Base-by-base conservation (phyloP, 2,888 invertebrate genomes). In the Oxycera nigricornis region DNA sequence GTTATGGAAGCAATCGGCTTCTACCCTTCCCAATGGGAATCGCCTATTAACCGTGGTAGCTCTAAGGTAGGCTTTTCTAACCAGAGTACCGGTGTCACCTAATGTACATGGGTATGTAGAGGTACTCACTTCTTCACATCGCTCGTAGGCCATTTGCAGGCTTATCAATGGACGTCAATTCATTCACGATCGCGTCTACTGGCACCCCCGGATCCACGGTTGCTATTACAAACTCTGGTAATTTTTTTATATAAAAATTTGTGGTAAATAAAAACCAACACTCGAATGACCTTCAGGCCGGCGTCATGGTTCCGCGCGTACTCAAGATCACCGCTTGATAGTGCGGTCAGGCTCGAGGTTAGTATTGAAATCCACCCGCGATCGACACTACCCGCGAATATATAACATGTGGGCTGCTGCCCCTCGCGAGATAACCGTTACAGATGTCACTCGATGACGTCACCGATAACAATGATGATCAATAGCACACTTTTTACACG, bases 121-220 rank as follows among this genome's bases (percentile, higher is more conserved):
- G 26, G 28, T 59, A 72, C 72, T 72, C 26, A 72, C 72, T 35
- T 30, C 59, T 59, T 72, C 72, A 22, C 72, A 72, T 46, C 72
- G 72, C 20, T 59, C 17, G 59, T 72, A 72, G 35, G 52, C 72
- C 72, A 72, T 72, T 57, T 59, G 31, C 14, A 30, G 55, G 31
- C 61, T 31, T 26, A 24, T 65, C 41, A 22, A 28, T 65, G 41
- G 41, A 65, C 41, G 24, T 65, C 65, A 41, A 65, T 24, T 65
- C 65, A 65, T 65, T 65, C 65, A 65, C 65, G 39, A 41, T 41
- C 11, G 41, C 22, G 7, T 9, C 65, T 20, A 24, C 20, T 41
- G 26, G 20, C 41, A 20, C 55, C 17, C 11, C 55, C 24, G 39
- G 41, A 41, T 41, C 41, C 65, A 41, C 24, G 2, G 55, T 20